Conservation (phyloP, 2,797 vertebrate genomes). For the Moxostoma hubbsi region DNA sequence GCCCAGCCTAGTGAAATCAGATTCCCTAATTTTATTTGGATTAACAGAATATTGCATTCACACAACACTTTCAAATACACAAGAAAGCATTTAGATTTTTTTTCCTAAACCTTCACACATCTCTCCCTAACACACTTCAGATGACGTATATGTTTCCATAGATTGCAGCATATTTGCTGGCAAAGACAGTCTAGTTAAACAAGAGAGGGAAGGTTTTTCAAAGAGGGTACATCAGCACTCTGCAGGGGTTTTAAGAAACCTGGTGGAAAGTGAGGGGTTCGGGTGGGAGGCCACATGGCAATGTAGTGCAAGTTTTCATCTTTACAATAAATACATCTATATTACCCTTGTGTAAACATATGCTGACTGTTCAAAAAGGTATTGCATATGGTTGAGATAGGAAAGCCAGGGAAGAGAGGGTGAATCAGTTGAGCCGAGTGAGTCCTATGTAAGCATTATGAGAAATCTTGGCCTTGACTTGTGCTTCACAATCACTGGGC, state of each 20-base stretch:
- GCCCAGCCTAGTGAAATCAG: conserved; percentile 63
- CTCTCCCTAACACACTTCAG: conserved; percentile 52
- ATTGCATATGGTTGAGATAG: conserved; percentile 53
- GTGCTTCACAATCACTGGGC: conserved; percentile 52
- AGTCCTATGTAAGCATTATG: conserved; percentile 63
- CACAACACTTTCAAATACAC: conserved; percentile 70
- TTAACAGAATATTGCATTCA: conserved; percentile 65
- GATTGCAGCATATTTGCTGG: conserved; percentile 74
- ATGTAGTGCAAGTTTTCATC: conserved; percentile 75
- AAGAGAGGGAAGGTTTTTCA: conserved; percentile 61
- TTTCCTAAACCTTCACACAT: conserved; percentile 55
- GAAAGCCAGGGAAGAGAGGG: conserved; percentile 35
- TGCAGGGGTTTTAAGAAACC: conserved; percentile 68
- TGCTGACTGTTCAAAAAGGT: conserved; percentile 56
- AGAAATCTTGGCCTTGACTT: conserved; percentile 61
- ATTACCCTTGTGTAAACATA: conserved; percentile 75
- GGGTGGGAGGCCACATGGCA: conserved; percentile 67
- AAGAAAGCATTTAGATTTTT: conserved; percentile 75
- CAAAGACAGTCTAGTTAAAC: conserved; percentile 72
- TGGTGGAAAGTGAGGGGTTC: conserved; percentile 21
- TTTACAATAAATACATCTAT: conserved; percentile 73
- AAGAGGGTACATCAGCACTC: conserved; percentile 48
- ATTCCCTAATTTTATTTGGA: conserved; percentile 66
- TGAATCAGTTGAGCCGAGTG: conserved; percentile 51
- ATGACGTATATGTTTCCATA: conserved; percentile 80